Conservation (phyloP, 2,797 vertebrate genomes). For the Gouania willdenowi region DNA sequence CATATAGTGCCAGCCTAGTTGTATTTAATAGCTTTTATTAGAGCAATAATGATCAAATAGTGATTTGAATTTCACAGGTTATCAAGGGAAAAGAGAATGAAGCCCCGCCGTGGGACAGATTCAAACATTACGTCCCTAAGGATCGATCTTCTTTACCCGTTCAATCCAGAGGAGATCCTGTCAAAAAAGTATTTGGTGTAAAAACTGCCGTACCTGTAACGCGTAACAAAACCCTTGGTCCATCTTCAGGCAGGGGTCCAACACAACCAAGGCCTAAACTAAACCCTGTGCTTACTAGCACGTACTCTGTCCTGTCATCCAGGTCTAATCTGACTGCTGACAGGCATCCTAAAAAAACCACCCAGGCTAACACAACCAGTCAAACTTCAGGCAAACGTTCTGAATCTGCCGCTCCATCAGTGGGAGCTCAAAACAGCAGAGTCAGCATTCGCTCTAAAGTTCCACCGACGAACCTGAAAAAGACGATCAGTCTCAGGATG, state of each 20-base stretch:
- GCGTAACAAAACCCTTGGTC: background rate
- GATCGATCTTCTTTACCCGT: background rate
- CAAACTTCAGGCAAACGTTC: background rate
- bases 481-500: constrained; percentile 5
- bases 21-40: too few relatives aligned
- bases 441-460: background rate
- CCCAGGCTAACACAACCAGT: background rate
- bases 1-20: too few relatives aligned
- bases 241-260: background rate
- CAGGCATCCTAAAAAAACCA: constrained; percentile 3
- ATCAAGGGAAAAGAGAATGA: constrained; percentile 64
- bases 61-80: constrained; percentile 21
- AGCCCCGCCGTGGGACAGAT: background rate
- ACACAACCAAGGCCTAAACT: background rate
- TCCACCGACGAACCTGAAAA: background rate
- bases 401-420: background rate
- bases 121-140: constrained; percentile 2
- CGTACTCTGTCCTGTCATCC: background rate
- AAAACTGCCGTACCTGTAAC: background rate
- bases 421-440: background rate
- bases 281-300: constrained; percentile 1
- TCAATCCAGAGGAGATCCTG: background rate
- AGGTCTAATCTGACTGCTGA: constrained; percentile 2
- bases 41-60: too few relatives aligned
- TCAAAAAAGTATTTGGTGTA: background rate